Conservation (phyloP, 2,113 vertebrate species). For the Panthera tigris region DNA sequence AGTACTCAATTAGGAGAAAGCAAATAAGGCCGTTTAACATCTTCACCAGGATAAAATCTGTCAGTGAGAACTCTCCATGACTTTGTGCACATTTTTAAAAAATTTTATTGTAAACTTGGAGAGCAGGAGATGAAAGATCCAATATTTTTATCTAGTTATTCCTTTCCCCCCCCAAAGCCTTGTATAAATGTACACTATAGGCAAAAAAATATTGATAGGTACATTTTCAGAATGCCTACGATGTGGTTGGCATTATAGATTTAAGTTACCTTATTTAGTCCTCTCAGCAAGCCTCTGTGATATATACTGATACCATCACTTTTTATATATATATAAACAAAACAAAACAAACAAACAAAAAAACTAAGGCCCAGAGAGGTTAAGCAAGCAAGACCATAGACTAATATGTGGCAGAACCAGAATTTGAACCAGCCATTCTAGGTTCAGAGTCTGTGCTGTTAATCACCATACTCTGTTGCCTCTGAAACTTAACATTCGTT, state of each 20-base stretch:
- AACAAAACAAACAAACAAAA: no score
- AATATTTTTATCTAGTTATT: not conserved
- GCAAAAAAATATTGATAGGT: not conserved
- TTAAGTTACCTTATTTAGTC: not conserved
- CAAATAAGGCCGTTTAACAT: conserved; percentile 19
- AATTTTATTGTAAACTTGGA: not conserved
- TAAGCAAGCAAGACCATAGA: not conserved
- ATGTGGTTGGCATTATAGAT: not conserved
- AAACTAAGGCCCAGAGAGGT: not conserved
- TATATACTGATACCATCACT: not conserved
- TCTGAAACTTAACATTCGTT: not conserved
- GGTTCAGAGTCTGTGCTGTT: not conserved
- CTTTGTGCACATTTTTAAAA: not conserved
- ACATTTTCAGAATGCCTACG: not conserved
- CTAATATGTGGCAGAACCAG: not conserved
- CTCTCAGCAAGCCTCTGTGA: not conserved
- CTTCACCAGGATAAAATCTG: not conserved
- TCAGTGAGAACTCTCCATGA: not conserved
- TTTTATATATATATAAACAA: not conserved
- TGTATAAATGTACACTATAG: not conserved
- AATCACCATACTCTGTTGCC: not conserved
- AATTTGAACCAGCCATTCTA: not conserved
- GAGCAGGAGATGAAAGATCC: not conserved
- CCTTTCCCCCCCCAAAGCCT: not conserved
- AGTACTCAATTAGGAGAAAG: conserved; percentile 64